Conservation (phyloP, 2,888 invertebrate species). For the Sthenelais limicola region DNA sequence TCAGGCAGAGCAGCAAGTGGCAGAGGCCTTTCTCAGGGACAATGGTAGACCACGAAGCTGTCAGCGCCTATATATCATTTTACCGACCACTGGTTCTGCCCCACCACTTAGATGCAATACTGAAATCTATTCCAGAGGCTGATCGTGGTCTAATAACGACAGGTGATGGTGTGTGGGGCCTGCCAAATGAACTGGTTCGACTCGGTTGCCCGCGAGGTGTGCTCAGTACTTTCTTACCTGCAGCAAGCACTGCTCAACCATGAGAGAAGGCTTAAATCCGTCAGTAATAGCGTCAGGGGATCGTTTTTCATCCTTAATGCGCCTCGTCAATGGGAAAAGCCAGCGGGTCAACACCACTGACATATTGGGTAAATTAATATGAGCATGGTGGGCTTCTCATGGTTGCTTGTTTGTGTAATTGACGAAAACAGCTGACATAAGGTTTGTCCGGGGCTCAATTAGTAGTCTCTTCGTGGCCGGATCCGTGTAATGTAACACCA, state of each 20-base stretch:
- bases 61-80: constrained; percentile 32
- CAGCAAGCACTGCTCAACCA: not conserved
- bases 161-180: constrained; percentile 7
- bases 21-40: too few species aligned
- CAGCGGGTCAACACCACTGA: constrained; percentile 12
- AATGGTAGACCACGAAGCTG: constrained; percentile 3
- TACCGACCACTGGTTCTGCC: constrained; percentile 20
- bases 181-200: not conserved
- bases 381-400: constrained; percentile 14
- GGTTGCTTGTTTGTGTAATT: constrained; percentile 30
- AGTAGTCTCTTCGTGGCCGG: not conserved
- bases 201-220: too few species aligned
- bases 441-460: constrained; percentile 30
- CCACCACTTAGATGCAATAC: constrained; percentile 9
- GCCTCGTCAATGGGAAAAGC: constrained; percentile 16
- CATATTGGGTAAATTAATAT: constrained; percentile 34
- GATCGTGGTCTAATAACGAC: not conserved
- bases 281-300: constrained; percentile 26
- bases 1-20: too few species aligned
- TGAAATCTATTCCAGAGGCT: constrained; percentile 12
- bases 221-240: too few species aligned
- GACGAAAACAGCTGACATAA: constrained; percentile 35
- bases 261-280: constrained; percentile 15
- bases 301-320: constrained; percentile 28
- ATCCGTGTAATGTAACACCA: too few species aligned